A percentile compares a stretch with the other conserved stretches of the same genome.
Conservation (phyloP, 1,140 invertebrate genomes). For the Vollenhovia emeryi region DNA sequence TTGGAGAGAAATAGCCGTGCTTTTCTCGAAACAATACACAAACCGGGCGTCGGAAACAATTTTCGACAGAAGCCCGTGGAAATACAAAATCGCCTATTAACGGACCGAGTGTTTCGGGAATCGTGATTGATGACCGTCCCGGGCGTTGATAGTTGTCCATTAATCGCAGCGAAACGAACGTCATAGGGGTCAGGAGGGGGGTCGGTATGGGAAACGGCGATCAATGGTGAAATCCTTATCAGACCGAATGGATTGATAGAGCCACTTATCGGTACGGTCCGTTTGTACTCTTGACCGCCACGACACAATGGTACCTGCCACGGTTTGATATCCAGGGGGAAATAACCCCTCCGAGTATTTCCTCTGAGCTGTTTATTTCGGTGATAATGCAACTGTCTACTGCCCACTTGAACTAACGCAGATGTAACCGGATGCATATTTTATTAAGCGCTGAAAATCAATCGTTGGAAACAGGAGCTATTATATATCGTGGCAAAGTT, state of each 20-base stretch:
- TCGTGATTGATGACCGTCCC: conserved; percentile 81
- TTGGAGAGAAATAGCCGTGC: conserved; percentile 2
- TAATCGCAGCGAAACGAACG: conserved; percentile 81
- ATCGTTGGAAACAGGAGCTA: background rate
- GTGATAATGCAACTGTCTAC: background rate
- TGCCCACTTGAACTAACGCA: background rate
- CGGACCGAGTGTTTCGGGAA: conserved; percentile 70
- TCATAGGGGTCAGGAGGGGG: conserved; percentile 42
- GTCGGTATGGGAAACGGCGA: conserved; percentile 76
- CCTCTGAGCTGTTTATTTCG: conserved; percentile 60
- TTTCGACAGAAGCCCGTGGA: conserved; percentile 51
- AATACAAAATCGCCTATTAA: conserved; percentile 74
- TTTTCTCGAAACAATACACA: conserved; percentile 52
- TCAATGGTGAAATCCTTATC: conserved; percentile 81
- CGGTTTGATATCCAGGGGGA: conserved; percentile 55
- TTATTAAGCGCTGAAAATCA: background rate
- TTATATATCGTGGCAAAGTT: background rate
- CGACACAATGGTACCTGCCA: conserved; percentile 70
- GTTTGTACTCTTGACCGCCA: conserved; percentile 70
- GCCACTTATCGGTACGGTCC: conserved; percentile 79
- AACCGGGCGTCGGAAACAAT: conserved; percentile 67
- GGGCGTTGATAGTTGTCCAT: conserved; percentile 82
- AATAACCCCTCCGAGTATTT: conserved; percentile 32
- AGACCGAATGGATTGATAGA: conserved; percentile 81
- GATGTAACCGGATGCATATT: background rate